Conservation (phyloP, 2,113 vertebrate genomes). For the Dicerorhinus sumatrensis region DNA sequence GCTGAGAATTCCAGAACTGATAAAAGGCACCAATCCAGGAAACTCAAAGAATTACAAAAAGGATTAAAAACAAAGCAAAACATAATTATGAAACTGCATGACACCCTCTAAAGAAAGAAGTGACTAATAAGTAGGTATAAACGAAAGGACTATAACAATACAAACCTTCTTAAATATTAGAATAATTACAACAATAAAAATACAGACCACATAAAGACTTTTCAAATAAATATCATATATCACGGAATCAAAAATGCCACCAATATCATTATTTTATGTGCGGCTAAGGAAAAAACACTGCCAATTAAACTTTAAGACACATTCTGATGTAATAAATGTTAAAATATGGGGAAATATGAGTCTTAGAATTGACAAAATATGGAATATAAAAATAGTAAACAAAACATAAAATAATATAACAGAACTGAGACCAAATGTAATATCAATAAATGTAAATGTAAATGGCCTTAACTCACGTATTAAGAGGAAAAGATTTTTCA, state of each 20-base stretch:
- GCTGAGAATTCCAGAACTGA: slow-evolving; percentile 11
- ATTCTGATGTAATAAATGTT: slow-evolving; percentile 8
- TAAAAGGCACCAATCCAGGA: not conserved
- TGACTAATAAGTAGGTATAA: not conserved
- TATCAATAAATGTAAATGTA: not conserved
- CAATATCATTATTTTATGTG: not conserved
- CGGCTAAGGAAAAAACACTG: not conserved
- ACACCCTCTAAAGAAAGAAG: not conserved
- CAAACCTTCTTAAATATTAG: not conserved
- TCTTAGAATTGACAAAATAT: not conserved
- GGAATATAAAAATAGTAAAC: not conserved
- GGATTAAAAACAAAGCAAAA: slow-evolving; percentile 32
- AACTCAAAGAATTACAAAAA: not conserved
- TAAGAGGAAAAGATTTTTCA: not conserved
- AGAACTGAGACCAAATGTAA: not conserved
- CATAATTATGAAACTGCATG: not conserved
- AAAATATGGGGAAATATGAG: not conserved
- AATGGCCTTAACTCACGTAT: not conserved
- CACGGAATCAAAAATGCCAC: not conserved
- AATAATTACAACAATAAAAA: slow-evolving; percentile 9
- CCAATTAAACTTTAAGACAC: not conserved
- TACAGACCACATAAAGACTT: not conserved
- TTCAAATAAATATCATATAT: not conserved
- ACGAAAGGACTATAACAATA: not conserved
- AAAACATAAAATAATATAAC: not conserved